Percentiles rank a stretch among this genome's conserved stretches.
phyloP scores from a whole-genome alignment of 2,113 vertebrate species.

The Ochotona princeps region DNA sequence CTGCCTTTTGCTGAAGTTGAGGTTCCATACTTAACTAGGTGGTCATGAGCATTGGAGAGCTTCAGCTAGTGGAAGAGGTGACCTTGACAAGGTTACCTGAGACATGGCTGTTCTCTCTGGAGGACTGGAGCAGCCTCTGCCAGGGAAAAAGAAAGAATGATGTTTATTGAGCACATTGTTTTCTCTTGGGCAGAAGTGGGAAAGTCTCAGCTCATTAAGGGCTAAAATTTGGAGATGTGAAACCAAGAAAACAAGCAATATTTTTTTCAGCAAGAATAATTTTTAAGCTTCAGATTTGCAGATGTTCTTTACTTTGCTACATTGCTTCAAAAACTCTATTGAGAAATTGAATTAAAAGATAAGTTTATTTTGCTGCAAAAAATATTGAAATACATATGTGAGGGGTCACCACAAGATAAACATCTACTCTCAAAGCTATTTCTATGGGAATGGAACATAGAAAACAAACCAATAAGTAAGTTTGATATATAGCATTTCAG shows the following conservation, averaged over 20 bases:
- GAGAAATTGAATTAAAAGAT: no score
- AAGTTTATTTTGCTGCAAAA: no score
- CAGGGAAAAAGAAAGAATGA: neutral
- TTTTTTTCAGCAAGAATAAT: neutral
- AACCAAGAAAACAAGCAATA: neutral
- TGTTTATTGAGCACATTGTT: neutral
- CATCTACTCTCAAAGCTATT: neutral
- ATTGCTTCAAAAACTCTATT: no score
- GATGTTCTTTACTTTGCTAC: neutral
- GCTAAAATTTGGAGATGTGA: neutral
- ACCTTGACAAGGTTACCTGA: neutral
- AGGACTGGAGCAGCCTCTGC: neutral
- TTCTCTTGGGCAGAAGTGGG: neutral
- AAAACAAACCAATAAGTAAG: conserved; percentile 8
- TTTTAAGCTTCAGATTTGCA: neutral
- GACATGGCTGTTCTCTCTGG: neutral
- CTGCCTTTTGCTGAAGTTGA: neutral
- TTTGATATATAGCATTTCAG: neutral
- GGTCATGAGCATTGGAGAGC: neutral
- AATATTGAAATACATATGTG: no score
- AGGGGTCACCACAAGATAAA: neutral
- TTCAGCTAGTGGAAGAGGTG: neutral
- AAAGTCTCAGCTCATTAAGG: neutral
- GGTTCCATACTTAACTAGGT: neutral
- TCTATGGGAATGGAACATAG: neutral